Conservation (phyloP, 2,797 vertebrate species). For the Pyrocephalus nanus region DNA sequence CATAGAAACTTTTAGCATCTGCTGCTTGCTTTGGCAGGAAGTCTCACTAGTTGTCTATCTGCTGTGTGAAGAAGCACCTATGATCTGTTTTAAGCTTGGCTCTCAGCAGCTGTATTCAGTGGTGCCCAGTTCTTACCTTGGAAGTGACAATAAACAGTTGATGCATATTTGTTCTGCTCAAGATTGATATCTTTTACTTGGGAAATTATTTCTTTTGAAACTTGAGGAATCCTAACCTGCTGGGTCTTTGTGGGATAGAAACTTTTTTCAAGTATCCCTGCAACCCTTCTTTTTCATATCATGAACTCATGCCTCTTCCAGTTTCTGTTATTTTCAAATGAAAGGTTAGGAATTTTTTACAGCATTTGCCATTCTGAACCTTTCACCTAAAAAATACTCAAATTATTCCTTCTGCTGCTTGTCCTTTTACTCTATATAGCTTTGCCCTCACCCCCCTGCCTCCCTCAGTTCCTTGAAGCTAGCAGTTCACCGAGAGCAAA, state of each 20-base stretch:
- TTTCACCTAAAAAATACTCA: background rate
- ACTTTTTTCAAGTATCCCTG: background rate
- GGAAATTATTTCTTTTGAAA: background rate
- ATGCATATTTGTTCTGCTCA: background rate
- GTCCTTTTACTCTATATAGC: background rate
- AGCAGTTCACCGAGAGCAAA: background rate
- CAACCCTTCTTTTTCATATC: background rate
- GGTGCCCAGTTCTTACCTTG: background rate
- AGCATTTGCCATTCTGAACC: background rate
- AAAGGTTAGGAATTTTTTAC: background rate
- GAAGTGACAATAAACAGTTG: background rate
- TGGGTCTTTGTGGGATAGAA: background rate
- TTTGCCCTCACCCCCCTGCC: too few relatives aligned
- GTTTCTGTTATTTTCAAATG: background rate
- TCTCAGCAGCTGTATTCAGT: background rate
- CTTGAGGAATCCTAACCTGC: background rate
- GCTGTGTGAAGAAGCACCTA: background rate
- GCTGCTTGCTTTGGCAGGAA: background rate
- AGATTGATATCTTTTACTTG: background rate
- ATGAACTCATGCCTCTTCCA: background rate
- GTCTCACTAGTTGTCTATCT: background rate
- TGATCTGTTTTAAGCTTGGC: background rate
- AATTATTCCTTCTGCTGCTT: background rate
- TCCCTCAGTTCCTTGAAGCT: background rate
- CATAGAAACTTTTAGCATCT: background rate